Conservation (phyloP, 2,888 invertebrate species). For the Ernsta delagoae region DNA sequence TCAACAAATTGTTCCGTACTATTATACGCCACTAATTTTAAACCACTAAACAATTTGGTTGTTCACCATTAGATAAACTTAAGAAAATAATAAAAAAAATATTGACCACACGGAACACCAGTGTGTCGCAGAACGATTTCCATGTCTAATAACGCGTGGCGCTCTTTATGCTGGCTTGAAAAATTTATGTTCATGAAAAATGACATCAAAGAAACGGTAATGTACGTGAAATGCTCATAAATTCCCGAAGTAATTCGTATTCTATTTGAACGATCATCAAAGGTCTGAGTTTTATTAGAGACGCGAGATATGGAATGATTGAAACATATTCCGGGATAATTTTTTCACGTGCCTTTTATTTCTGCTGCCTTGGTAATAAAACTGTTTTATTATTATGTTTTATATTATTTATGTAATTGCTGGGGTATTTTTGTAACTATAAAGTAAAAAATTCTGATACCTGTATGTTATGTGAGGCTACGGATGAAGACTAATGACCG, state of each 20-base stretch:
- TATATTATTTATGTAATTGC: not conserved
- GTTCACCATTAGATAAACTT: too few species aligned
- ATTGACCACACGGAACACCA: too few species aligned
- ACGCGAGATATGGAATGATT: constrained; percentile 27
- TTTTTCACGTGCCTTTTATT: not conserved
- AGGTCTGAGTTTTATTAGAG: constrained; percentile 38
- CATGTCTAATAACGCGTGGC: constrained; percentile 67
- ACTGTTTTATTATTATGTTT: not conserved
- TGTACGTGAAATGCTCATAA: constrained; percentile 57
- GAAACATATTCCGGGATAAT: constrained; percentile 5
- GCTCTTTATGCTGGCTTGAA: constrained; percentile 68
- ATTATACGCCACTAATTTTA: too few species aligned
- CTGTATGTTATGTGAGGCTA: too few species aligned
- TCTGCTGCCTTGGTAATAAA: not conserved
- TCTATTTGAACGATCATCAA: constrained; percentile 40
- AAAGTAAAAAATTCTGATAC: not conserved
- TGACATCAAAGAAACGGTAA: constrained; percentile 73
- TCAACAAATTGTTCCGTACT: too few species aligned
- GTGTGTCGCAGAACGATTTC: constrained; percentile 62
- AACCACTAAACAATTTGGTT: too few species aligned
- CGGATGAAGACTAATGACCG: too few species aligned
- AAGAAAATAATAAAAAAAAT: too few species aligned
- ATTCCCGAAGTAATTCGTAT: constrained; percentile 51
- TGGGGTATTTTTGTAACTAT: not conserved
- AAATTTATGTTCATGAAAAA: constrained; percentile 71